Conservation (phyloP, 2,113 vertebrate species). For the Thunnus maccoyii region DNA sequence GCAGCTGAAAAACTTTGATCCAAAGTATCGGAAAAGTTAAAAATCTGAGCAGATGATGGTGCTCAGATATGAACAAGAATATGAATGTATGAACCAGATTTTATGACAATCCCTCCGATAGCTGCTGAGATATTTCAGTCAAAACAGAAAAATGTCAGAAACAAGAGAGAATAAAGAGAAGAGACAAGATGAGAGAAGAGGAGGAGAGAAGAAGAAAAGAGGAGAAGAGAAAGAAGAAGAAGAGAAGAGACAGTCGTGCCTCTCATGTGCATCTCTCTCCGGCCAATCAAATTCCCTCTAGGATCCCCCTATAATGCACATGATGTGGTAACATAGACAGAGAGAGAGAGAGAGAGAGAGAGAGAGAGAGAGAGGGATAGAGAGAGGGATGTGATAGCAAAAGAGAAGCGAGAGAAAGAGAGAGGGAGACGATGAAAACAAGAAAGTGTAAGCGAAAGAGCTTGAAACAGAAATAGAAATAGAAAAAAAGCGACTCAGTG, state of each 20-base stretch:
- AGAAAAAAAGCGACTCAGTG: slow-evolving; percentile 17
- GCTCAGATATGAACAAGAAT: too few relatives aligned
- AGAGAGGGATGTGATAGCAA: background rate
- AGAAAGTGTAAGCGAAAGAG: slow-evolving; percentile 4
- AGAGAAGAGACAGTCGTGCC: too few relatives aligned
- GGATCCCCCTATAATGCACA: background rate
- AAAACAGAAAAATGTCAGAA: too few relatives aligned
- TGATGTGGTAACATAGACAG: slow-evolving; percentile 5
- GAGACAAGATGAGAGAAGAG: background rate
- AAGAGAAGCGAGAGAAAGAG: background rate
- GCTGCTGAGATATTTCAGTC: too few relatives aligned
- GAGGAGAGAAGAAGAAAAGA: background rate
- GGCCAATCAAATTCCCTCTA: background rate
- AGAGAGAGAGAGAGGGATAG: background rate
- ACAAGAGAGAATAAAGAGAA: too few relatives aligned
- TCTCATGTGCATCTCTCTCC: background rate
- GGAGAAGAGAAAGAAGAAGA: too few relatives aligned
- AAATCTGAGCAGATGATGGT: too few relatives aligned
- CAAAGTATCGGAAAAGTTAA: too few relatives aligned
- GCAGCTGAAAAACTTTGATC: too few relatives aligned
- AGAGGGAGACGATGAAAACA: slow-evolving; percentile 14
- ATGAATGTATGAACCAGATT: too few relatives aligned
- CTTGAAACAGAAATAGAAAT: slow-evolving; percentile 20
- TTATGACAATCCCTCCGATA: rapidly evolving
- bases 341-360: background rate